Evolutionary conservation across 1,140 invertebrate genomes (phyloP).

Genomic region (Triops longicaudatus): DNA sequence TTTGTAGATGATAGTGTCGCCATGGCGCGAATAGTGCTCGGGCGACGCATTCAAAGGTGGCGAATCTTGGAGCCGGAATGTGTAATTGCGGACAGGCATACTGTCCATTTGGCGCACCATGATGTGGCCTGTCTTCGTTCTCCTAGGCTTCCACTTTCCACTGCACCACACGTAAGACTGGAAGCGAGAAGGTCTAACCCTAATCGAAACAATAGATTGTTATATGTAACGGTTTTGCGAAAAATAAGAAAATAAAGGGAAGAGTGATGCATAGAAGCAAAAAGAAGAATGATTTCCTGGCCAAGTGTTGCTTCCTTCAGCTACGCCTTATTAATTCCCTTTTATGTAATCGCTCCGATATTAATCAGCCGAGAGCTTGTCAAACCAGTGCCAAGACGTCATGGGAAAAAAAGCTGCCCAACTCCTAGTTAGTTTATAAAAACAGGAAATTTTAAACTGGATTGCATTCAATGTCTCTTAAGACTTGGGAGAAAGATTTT

Average conservation of each 20-base stretch:
- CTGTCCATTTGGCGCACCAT: neutral
- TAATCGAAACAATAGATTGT: neutral
- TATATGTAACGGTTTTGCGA: neutral
- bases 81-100: neutral
- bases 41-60: neutral
- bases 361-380: neutral
- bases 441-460: too few relatives aligned
- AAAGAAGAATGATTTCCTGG: neutral
- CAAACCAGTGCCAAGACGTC: neutral
- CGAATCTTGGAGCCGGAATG: neutral
- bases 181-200: neutral
- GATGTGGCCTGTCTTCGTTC: neutral
- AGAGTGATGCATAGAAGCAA: neutral
- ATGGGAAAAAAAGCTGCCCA: neutral
- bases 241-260: neutral
- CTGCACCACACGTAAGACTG: neutral
- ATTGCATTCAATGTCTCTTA: too few relatives aligned
- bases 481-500: neutral
- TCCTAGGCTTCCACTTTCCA: neutral
- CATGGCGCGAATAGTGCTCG: neutral
- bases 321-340: conserved; percentile 5
- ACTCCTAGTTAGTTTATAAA: too few relatives aligned
- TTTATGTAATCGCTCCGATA: neutral
- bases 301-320: neutral
- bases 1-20: conserved; percentile 33